Base-by-base conservation (phyloP, 1,140 invertebrate species). In the Lepidurus arcticus region DNA sequence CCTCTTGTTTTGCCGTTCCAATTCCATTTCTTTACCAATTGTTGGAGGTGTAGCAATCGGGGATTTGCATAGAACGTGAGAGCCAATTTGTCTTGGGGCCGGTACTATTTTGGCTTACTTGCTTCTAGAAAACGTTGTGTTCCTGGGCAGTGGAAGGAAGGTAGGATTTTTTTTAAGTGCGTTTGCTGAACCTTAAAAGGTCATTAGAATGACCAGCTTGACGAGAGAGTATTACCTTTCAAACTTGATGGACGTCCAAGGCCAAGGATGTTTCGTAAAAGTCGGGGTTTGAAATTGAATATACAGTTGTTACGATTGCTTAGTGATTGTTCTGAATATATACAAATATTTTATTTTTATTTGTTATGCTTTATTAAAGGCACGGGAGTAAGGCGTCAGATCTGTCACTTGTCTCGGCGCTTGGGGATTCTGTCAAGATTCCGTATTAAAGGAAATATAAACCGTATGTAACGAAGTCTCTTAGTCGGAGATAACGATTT, bases 241-340 rank as follows among this genome's bases (percentile, higher is more conserved):
- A 21, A 65, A n/a, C 21, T 65, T 65, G 16, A 65, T 65, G 9
- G 53, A 65, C 53, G n/a, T 65, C 21, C 53, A 65, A 16, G 53
- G n/a, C 53, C n/a, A 65, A 65, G 53, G 53, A 65, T 21, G 53
- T 65, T 65, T 65, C n/a, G 53, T 65, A 7, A 21, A 65, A 65
- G n/a, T 13, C 21, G 53, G n/a, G 21, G 16, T 4, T 65, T 9
- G 9, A n/a, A n/a, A 21, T 1, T 21, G 53, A 7, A 65, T 4
- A 21, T 6, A 21, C 53, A 65, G 4, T 65, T 34, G 34, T 65
- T 21, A 16, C 4, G 53, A 65, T 65, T 13, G 16, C 53, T 65
- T 65, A 9, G 13, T 7, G 21, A 65, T 65, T 65, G 47, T 21
- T 65, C 47, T 65, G 53, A 7, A 65, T 21, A 6, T 65, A 65